phyloP scores from a whole-genome alignment of 2,888 invertebrate species.

The Aleiodes alternator region DNA sequence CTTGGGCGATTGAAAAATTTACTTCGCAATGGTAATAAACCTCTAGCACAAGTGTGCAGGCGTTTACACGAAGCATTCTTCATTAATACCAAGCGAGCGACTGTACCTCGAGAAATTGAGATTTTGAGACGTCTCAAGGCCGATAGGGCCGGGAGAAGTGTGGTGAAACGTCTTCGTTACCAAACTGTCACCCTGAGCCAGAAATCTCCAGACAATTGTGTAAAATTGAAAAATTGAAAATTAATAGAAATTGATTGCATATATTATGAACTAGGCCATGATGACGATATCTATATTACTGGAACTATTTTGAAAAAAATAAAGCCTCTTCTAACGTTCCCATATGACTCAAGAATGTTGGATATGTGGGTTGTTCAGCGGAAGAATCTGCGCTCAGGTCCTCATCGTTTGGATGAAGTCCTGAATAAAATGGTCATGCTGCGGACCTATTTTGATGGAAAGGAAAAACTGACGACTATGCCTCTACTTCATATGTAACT shows the following conservation, averaged over 20 bases:
- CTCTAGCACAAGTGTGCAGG: constrained; percentile 46
- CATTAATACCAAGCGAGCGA: constrained; percentile 1
- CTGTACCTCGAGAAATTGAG: background rate
- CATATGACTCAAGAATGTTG: too few relatives aligned
- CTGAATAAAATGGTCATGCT: too few relatives aligned
- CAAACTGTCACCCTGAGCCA: constrained; percentile 21
- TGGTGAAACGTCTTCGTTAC: constrained; percentile 28
- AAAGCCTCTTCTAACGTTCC: too few relatives aligned
- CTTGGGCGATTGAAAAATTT: constrained; percentile 33
- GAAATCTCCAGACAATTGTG: constrained; percentile 35
- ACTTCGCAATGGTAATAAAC: constrained; percentile 42
- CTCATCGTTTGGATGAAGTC: too few relatives aligned
- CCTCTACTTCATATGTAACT: too few relatives aligned
- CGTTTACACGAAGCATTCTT: constrained; percentile 21
- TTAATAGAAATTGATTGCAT: constrained; percentile 37
- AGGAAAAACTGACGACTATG: too few relatives aligned
- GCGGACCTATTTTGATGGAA: too few relatives aligned
- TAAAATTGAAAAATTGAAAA: constrained; percentile 28
- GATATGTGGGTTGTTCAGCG: too few relatives aligned
- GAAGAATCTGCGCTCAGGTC: too few relatives aligned
- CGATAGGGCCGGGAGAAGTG: background rate
- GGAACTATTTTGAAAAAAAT: too few relatives aligned
- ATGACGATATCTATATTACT: too few relatives aligned
- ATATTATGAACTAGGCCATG: too few relatives aligned
- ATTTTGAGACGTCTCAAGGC: constrained; percentile 4